These are phyloP conservation scores for Mesitornis unicolor DNA, from an alignment of 2,113 vertebrate species.

Conservation along the genomic window DNA sequence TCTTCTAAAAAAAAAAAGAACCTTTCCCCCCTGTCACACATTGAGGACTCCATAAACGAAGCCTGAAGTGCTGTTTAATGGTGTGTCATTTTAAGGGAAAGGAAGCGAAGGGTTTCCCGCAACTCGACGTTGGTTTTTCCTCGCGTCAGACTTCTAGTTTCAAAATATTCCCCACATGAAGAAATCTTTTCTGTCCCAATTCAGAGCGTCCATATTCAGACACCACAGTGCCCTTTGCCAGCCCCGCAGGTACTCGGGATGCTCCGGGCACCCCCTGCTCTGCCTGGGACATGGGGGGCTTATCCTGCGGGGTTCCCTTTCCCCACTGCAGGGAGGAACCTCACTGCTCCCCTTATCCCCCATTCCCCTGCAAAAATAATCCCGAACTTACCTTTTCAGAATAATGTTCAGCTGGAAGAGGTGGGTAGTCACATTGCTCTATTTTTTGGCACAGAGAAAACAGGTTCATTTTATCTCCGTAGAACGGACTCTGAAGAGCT, in stretches of 20 bases:
- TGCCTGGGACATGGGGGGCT: not conserved
- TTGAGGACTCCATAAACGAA: not conserved
- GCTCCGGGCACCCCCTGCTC: not conserved
- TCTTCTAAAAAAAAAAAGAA: not conserved
- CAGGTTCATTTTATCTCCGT: conserved; percentile 87
- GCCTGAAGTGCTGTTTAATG: not conserved
- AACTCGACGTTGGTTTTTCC: not conserved
- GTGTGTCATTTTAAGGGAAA: not conserved
- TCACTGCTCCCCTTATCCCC: not conserved
- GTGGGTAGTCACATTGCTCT: conserved; percentile 86
- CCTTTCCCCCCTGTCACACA: not conserved
- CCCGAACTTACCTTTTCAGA: conserved; percentile 80
- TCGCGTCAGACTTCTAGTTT: not conserved
- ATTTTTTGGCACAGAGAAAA: conserved; percentile 87
- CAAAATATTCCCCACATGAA: not conserved
- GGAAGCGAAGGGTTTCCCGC: not conserved
- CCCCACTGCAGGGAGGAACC: not conserved
- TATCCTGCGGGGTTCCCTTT: not conserved
- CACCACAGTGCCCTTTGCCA: not conserved
- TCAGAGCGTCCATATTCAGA: not conserved
- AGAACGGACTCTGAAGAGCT: conserved; percentile 86
- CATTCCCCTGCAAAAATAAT: not conserved
- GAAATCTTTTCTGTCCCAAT: not conserved
- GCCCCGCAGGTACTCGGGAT: not conserved
- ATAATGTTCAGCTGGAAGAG: conserved; percentile 83